Base-by-base conservation (phyloP, 2,888 invertebrate species). In the Acrobasis consociella region DNA sequence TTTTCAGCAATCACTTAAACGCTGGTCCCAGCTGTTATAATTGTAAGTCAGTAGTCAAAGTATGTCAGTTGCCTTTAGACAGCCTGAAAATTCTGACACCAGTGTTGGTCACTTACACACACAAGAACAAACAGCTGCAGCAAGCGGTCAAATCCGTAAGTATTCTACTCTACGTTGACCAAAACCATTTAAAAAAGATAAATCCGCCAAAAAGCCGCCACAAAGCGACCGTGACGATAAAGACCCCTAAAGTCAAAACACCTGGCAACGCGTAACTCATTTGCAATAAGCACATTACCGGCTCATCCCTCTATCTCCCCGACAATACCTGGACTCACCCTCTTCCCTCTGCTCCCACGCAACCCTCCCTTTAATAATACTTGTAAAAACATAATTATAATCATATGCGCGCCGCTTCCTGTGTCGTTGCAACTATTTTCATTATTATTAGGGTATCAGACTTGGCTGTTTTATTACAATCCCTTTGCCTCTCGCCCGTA, bases 341-440 rank as follows among this genome's bases (percentile, higher is more conserved):
- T 79, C 75, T 70, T 71, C 75, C 77, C 76, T 72, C 72, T 64
- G 75, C 76, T 87, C 87, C 86, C 89, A 89, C 89, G 86, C 77
- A 72, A 72, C 86, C 87, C 88, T 81, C 81, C 74, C 79, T 81
- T 75, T 74, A 83, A 83, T 84, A 85, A 85, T 82, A 82, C 85
- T 87, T 84, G 83, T 87, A 80, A 91, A 88, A 89, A 89, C 83
- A 90, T 86, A 83, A 88, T 88, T 89, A 87, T 87, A 87, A 89
- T 89, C 85, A 86, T 84, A 87, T 83, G 86, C 87, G 78, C 83
- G 85, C 73, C 78, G 69, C 71, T 69, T 81, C 89, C 77, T 77
- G 68, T 72, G 69, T 73, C 73, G 78, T 81, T 80, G 76, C 77
- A 75, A 72, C 68, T 71, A 70, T 73, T 74, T 77, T 53, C 42